These are phyloP conservation scores for Tetanocera ferruginea DNA, from an alignment of 2,888 invertebrate genomes.

Conservation along the genomic window DNA sequence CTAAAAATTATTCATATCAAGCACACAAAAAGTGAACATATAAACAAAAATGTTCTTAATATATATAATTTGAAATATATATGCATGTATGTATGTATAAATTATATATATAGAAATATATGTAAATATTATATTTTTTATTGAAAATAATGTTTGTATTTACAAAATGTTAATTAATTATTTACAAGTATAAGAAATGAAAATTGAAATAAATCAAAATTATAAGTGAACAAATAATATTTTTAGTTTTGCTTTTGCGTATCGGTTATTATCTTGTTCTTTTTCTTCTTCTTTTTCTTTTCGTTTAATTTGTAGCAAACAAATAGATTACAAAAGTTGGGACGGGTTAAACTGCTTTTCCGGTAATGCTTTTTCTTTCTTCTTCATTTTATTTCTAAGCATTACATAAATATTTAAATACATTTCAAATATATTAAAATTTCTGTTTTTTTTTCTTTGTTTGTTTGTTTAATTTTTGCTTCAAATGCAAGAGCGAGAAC, in stretches of 20 bases:
- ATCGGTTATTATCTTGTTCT: slow-evolving; percentile 31
- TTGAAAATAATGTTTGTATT: slow-evolving; percentile 52
- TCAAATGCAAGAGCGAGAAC: slow-evolving; percentile 15
- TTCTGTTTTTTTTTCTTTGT: slow-evolving; percentile 13
- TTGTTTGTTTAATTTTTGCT: slow-evolving; percentile 8
- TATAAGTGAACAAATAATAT: slow-evolving; percentile 30
- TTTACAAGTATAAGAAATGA: slow-evolving; percentile 61
- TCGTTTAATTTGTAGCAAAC: slow-evolving; percentile 41
- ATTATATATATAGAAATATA: slow-evolving; percentile 30
- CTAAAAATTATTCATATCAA: slow-evolving; percentile 47
- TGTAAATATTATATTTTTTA: slow-evolving; percentile 44
- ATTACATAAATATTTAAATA: slow-evolving; percentile 26
- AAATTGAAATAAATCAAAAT: slow-evolving; percentile 39
- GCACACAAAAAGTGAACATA: slow-evolving; percentile 51
- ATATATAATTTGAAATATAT: slow-evolving; percentile 40
- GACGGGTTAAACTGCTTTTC: slow-evolving; percentile 70
- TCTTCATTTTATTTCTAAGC: slow-evolving; percentile 27
- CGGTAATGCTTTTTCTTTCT: slow-evolving; percentile 63
- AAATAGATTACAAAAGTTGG: slow-evolving; percentile 64
- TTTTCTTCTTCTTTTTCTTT: slow-evolving; percentile 29
- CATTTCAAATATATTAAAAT: slow-evolving; percentile 25
- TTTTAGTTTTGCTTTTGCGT: slow-evolving; percentile 24
- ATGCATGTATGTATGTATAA: slow-evolving; percentile 32
- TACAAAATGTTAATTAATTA: slow-evolving; percentile 68
- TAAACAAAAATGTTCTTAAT: slow-evolving; percentile 60